These are phyloP conservation scores for Autographa pulchrina DNA, from an alignment of 2,888 invertebrate species.

Conservation along the genomic window DNA sequence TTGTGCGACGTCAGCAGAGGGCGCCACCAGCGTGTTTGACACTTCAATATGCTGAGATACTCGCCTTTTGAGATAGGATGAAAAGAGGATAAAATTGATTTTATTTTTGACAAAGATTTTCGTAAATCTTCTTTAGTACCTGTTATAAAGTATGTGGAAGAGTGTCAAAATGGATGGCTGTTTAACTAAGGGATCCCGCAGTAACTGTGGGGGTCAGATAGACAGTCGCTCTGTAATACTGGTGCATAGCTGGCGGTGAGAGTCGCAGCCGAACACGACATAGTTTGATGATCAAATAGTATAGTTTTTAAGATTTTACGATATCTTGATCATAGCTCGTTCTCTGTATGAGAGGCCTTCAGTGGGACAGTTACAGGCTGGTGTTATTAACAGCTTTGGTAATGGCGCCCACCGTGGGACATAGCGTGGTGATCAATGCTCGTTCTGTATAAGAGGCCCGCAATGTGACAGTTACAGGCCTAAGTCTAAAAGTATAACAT, in stretches of 20 bases:
- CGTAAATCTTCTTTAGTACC: too few relatives aligned
- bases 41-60: constrained; percentile 20
- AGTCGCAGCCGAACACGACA: too few relatives aligned
- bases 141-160: too few relatives aligned
- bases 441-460: background rate
- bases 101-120: background rate
- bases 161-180: too few relatives aligned
- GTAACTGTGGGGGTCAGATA: too few relatives aligned
- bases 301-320: too few relatives aligned
- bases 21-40: constrained; percentile 35
- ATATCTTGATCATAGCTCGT: too few relatives aligned
- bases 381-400: background rate
- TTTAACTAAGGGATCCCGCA: too few relatives aligned
- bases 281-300: too few relatives aligned
- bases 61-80: background rate
- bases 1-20: constrained; percentile 28
- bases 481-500: background rate
- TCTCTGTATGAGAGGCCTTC: too few relatives aligned
- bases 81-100: background rate
- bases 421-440: background rate
- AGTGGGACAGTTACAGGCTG: background rate
- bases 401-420: background rate
- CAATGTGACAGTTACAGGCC: background rate
- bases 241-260: too few relatives aligned
- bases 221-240: too few relatives aligned